These are phyloP conservation scores for Melipona beecheii DNA, from an alignment of 2,888 invertebrate species.

Conservation along the genomic window DNA sequence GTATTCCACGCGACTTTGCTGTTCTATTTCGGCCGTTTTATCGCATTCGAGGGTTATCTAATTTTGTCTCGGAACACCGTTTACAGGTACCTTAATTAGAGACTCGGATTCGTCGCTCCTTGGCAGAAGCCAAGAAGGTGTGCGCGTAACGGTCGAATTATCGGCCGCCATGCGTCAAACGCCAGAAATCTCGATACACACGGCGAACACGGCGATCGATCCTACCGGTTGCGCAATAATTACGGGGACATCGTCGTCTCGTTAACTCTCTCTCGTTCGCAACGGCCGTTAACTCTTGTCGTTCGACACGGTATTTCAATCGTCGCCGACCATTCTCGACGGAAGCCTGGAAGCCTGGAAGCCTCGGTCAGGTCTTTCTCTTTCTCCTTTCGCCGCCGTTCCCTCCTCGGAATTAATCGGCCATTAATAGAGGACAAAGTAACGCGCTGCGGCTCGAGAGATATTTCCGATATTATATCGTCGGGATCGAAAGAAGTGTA, in stretches of 20 bases:
- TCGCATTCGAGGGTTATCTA: not conserved
- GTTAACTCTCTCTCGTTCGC: constrained; percentile 1
- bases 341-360: too few species aligned
- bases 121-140: constrained; percentile 2
- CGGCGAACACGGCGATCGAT: constrained; percentile 26
- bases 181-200: constrained; percentile 40
- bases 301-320: constrained; percentile 19
- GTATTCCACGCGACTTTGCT: not conserved
- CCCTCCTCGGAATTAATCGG: not conserved
- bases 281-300: constrained; percentile 16
- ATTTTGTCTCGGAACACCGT: not conserved
- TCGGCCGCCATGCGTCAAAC: constrained; percentile 36
- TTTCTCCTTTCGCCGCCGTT: too few species aligned
- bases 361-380: not conserved
- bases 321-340: not conserved
- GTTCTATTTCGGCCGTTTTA: not conserved
- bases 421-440: not conserved
- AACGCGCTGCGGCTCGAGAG: constrained; percentile 12
- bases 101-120: not conserved
- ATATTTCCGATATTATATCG: constrained; percentile 26
- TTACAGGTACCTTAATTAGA: not conserved
- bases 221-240: constrained; percentile 33
- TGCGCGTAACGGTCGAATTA: constrained; percentile 32
- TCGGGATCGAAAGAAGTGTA: constrained; percentile 35
- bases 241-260: constrained; percentile 22